Percentiles rank a stretch among this genome's conserved stretches.
Evolutionary conservation across 2,113 vertebrate species (phyloP).

Genomic region (Plestiodon gilberti): DNA sequence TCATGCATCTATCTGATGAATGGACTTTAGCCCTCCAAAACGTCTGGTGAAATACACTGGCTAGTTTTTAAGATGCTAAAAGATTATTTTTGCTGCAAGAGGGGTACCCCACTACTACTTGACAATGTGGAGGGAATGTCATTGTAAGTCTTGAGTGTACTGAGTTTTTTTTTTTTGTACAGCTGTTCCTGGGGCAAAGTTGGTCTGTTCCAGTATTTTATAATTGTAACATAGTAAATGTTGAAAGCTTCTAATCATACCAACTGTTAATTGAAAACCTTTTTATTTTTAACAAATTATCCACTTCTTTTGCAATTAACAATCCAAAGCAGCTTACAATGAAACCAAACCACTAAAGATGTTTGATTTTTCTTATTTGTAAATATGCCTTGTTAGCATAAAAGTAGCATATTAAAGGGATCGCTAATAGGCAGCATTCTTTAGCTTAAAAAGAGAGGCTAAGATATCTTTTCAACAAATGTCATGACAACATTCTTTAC

Average conservation of each 20-base stretch:
- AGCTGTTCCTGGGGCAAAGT: neutral
- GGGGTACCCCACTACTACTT: no score
- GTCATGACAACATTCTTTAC: neutral
- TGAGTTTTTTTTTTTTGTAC: neutral
- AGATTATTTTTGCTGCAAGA: no score
- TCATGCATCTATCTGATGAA: no score
- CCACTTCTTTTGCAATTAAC: neutral
- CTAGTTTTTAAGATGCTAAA: no score
- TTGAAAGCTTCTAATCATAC: no score
- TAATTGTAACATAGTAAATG: neutral
- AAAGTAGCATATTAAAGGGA: neutral
- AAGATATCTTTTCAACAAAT: constrained; percentile 1
- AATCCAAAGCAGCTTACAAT: neutral
- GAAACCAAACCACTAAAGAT: neutral
- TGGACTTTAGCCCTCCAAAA: no score
- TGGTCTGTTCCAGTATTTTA: neutral
- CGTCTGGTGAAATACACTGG: no score
- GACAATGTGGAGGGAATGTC: neutral
- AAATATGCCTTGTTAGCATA: neutral
- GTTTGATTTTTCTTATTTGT: neutral
- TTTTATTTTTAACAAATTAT: no score
- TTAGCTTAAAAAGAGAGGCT: neutral
- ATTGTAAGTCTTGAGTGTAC: neutral
- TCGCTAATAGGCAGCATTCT: neutral
- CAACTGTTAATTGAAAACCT: no score